Evolutionary conservation across 2,113 vertebrate genomes (phyloP), one percentile per base, ranked within the genome.

Genomic region (Heliornis fulica): DNA sequence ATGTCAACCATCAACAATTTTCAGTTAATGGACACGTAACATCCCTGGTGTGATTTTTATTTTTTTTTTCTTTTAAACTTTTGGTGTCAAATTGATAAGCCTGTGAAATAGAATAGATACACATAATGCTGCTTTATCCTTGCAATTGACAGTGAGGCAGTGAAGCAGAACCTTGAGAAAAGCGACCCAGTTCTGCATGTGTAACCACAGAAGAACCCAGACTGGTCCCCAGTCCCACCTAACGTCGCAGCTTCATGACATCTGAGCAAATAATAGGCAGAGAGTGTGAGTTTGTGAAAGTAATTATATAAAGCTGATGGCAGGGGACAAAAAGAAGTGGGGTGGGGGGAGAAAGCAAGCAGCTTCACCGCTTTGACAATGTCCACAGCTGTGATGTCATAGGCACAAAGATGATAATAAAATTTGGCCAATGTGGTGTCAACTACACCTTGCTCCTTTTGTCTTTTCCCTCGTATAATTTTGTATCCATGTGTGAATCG

Each of bases 401-500:
- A 51, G 83, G 75, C 96, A 97, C 98, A 96, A 97, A 97, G 97
- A 98, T 95, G 96, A 97, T 96, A 97, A 97, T 97, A 94, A 96
- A 97, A 98, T 97, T 98, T 97, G 97, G 96, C 94, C 83, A 97
- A 92, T 97, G 97, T 96, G 96, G 97, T 97, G 97, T 98, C 97
- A 98, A 96, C 97, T 96, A 98, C 98, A 98, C 97, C 97, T 97
- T 98, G 95, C 90, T 93, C 83, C 97, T 97, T 98, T 98, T 98
- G 97, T 98, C 98, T 98, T 92, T 93, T 70, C 70, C 91, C 93
- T 87, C 96, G 22, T 92, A 97, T 97, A 97, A 98, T 98, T 98
- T 98, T 98, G 98, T 98, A 98, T 98, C 97, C 97, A 98, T 98
- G 98, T 98, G 98, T 93, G 98, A 98, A 98, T 98, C 97, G 98